These are phyloP conservation scores for Fabriciana adippe DNA, from an alignment of 2,888 invertebrate species.

Conservation along the genomic window DNA sequence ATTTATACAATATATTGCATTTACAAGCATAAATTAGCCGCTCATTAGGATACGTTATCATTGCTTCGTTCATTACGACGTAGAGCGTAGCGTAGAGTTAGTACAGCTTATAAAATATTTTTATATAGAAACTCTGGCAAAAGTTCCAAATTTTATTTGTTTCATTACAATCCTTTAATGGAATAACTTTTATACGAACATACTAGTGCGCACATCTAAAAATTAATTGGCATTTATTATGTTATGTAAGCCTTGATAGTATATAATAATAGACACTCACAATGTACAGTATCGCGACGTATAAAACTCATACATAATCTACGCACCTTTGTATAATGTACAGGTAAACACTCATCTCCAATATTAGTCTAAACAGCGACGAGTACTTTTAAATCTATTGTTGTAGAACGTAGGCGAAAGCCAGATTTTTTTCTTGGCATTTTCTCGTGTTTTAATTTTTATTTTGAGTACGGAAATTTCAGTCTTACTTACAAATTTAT, in stretches of 20 bases:
- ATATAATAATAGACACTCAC: background rate
- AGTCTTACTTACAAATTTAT: constrained; percentile 41
- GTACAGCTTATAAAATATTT: too few species aligned
- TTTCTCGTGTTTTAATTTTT: constrained; percentile 44
- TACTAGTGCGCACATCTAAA: too few species aligned
- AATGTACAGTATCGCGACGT: constrained; percentile 3
- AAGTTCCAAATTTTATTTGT: too few species aligned
- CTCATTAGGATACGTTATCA: too few species aligned
- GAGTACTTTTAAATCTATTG: constrained; percentile 25
- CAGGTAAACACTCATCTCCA: constrained; percentile 23
- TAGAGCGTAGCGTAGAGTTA: too few species aligned
- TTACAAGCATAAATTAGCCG: too few species aligned
- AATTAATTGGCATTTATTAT: too few species aligned
- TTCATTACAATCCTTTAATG: too few species aligned
- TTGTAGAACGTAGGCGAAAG: constrained; percentile 36
- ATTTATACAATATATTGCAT: too few species aligned
- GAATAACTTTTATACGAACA: too few species aligned
- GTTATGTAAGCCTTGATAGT: background rate
- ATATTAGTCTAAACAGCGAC: constrained; percentile 25
- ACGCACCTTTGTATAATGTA: constrained; percentile 18
- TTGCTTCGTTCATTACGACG: too few species aligned
- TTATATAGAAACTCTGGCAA: too few species aligned
- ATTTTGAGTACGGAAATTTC: constrained; percentile 43
- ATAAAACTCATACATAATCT: constrained; percentile 10
- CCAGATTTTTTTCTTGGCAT: constrained; percentile 47